Percentiles rank a stretch among this genome's conserved stretches.
Conservation (phyloP, 2,888 invertebrate species). For the Drosophila borealis region DNA sequence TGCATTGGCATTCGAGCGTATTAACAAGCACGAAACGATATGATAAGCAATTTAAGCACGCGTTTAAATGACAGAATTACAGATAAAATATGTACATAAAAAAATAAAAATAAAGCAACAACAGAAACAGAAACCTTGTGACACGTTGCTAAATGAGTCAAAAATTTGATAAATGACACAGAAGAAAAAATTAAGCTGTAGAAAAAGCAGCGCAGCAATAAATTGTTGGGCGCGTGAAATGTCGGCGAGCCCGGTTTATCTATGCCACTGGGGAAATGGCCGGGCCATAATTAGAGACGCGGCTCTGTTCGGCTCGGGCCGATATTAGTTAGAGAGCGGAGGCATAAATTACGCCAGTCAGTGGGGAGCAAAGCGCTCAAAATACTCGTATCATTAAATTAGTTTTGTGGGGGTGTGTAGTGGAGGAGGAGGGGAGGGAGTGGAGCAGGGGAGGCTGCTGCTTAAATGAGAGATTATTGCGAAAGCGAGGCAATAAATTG, state of each 20-base stretch:
- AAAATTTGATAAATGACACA: slow-evolving; percentile 72
- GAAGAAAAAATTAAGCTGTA: slow-evolving; percentile 2
- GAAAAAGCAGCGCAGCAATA: slow-evolving; percentile 11
- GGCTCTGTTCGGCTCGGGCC: slow-evolving; percentile 27
- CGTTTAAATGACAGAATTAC: slow-evolving; percentile 53
- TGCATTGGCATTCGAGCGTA: slow-evolving; percentile 40
- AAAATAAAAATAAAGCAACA: slow-evolving; percentile 51
- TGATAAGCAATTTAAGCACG: slow-evolving; percentile 54
- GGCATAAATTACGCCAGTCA: slow-evolving; percentile 54
- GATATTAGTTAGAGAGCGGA: slow-evolving; percentile 51
- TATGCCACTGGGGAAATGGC: slow-evolving; percentile 42
- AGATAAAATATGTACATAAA: slow-evolving; percentile 13
- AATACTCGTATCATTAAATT: slow-evolving; percentile 73
- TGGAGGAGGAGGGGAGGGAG: background rate
- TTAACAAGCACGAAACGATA: slow-evolving; percentile 36
- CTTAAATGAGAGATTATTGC: slow-evolving; percentile 75
- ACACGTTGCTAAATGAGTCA: slow-evolving; percentile 65
- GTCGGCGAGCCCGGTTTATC: slow-evolving; percentile 45
- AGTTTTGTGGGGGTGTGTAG: slow-evolving; percentile 50
- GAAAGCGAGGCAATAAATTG: slow-evolving; percentile 68
- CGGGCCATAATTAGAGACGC: slow-evolving; percentile 71
- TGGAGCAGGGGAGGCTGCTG: background rate
- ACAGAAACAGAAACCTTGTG: slow-evolving; percentile 24
- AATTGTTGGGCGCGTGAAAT: slow-evolving; percentile 35
- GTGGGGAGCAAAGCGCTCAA: slow-evolving; percentile 44